These are phyloP conservation scores for Leucozona laternaria DNA, from an alignment of 2,888 invertebrate species.

Conservation along the genomic window DNA sequence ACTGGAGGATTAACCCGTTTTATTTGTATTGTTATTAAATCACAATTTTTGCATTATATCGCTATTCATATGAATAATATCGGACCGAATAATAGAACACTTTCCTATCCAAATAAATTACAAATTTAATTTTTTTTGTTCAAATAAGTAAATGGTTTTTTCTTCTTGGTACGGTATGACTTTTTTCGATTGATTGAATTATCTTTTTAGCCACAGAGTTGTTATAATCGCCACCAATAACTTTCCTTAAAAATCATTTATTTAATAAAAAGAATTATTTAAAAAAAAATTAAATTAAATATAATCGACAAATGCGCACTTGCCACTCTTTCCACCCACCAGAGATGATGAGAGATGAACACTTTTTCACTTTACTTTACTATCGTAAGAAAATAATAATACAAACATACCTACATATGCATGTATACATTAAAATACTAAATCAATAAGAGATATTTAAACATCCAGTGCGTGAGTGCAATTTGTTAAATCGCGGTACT, in stretches of 20 bases:
- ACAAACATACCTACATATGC: background rate
- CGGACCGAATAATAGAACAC: background rate
- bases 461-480: background rate
- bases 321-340: slow-evolving; percentile 6
- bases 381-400: background rate
- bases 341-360: slow-evolving; percentile 3
- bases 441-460: background rate
- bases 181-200: background rate
- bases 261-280: slow-evolving; percentile 2
- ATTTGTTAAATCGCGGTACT: background rate
- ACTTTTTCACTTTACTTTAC: background rate
- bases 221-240: background rate
- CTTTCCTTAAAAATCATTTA: slow-evolving; percentile 3
- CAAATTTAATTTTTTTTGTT: background rate
- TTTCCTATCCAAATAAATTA: background rate
- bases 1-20: background rate
- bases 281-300: background rate
- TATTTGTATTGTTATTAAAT: slow-evolving; percentile 3
- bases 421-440: background rate
- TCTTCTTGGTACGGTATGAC: background rate
- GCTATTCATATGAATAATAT: background rate
- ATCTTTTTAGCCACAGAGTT: background rate
- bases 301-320: slow-evolving; percentile 17
- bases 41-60: background rate
- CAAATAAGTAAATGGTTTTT: background rate